A percentile compares a stretch with the other conserved stretches of the same genome.
Conservation (phyloP, 2,888 invertebrate genomes). For the Hedychridium roseum region DNA sequence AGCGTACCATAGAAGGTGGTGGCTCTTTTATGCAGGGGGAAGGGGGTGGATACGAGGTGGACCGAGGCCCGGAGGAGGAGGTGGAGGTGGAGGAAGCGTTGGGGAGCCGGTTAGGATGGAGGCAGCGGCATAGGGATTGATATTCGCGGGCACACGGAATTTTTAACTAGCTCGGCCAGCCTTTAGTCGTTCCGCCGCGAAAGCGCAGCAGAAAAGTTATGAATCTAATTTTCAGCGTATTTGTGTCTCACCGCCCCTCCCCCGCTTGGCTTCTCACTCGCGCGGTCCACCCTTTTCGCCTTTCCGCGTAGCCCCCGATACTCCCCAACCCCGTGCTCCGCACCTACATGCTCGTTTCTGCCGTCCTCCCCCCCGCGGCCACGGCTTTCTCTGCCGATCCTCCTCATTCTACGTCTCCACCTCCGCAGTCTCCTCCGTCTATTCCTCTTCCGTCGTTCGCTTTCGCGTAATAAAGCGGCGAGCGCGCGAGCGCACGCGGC, state of each 20-base stretch:
- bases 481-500: constrained; percentile 42
- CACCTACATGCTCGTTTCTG: no score
- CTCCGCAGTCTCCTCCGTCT: constrained; percentile 28
- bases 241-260: constrained; percentile 45
- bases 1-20: constrained; percentile 18
- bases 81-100: constrained; percentile 9
- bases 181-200: constrained; percentile 48
- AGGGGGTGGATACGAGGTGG: constrained; percentile 22
- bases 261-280: no score
- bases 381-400: constrained; percentile 33
- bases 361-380: constrained; percentile 23
- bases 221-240: constrained; percentile 62
- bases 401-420: constrained; percentile 23
- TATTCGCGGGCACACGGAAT: constrained; percentile 60
- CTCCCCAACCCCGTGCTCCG: constrained; percentile 16
- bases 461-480: constrained; percentile 49
- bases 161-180: constrained; percentile 57
- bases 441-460: constrained; percentile 37
- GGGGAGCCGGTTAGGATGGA: no score
- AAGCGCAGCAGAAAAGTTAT: constrained; percentile 61
- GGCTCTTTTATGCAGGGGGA: constrained; percentile 11
- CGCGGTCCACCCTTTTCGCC: no score
- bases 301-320: no score
- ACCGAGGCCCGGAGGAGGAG: constrained; percentile 15
- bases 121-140: constrained; percentile 54